Evolutionary conservation across 2,888 invertebrate species (phyloP).

Genomic region (Cantharis lateralis): DNA sequence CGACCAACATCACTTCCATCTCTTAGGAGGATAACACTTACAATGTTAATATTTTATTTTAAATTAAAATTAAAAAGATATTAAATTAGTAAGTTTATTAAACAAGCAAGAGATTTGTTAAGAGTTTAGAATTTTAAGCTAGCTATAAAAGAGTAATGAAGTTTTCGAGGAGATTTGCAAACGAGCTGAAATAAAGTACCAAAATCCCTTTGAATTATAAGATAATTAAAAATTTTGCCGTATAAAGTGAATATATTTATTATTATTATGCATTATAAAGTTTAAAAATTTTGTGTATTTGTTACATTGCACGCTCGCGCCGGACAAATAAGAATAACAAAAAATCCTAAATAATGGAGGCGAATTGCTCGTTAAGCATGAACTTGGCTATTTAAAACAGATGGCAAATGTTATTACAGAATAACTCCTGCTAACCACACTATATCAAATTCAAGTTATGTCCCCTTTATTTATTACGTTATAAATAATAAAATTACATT

Average conservation of each 20-base stretch:
- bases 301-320: constrained; percentile 9
- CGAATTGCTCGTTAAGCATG: constrained; percentile 29
- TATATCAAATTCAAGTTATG: constrained; percentile 35
- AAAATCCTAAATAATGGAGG: constrained; percentile 25
- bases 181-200: constrained; percentile 26
- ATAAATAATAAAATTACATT: constrained; percentile 19
- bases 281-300: constrained; percentile 12
- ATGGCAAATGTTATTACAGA: constrained; percentile 32
- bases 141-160: constrained; percentile 25
- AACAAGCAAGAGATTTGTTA: constrained; percentile 20
- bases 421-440: constrained; percentile 28
- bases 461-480: constrained; percentile 16
- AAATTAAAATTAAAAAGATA: neutral
- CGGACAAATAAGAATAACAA: constrained; percentile 17
- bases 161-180: constrained; percentile 25
- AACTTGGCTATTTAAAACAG: constrained; percentile 35
- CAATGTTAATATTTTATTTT: neutral
- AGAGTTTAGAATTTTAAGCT: constrained; percentile 21
- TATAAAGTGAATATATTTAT: constrained; percentile 27
- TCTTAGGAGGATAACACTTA: too few relatives aligned
- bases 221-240: constrained; percentile 26
- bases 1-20: too few relatives aligned
- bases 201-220: constrained; percentile 23
- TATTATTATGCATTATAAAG: constrained; percentile 9
- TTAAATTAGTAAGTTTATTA: constrained; percentile 9